Evolutionary conservation across 2,113 vertebrate species (phyloP).

Genomic region (Sturnus vulgaris): DNA sequence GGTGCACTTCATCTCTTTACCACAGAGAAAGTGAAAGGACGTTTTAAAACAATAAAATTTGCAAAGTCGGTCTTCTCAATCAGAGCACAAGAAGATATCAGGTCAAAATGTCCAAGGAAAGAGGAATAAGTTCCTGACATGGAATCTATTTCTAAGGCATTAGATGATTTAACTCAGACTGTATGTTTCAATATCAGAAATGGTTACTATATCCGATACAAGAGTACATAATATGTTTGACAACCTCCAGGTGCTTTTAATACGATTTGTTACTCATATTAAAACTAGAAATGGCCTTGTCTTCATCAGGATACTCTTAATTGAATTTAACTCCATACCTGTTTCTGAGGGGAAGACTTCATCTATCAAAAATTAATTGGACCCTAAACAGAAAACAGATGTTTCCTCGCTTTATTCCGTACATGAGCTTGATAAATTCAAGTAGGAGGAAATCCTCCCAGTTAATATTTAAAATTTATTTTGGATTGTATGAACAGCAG

Average conservation of each 20-base stretch:
- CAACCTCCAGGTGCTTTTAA: not conserved
- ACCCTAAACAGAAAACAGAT: not conserved
- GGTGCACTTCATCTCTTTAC: not conserved
- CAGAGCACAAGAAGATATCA: not conserved
- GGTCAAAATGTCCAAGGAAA: not conserved
- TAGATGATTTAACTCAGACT: not conserved
- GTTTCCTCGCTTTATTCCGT: not conserved
- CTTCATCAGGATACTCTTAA: not conserved
- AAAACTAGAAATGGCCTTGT: not conserved
- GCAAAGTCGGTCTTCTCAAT: not conserved
- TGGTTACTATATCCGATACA: not conserved
- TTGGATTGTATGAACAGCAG: not conserved
- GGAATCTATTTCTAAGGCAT: not conserved
- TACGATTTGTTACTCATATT: not conserved
- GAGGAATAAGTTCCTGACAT: not conserved
- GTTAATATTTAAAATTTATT: not conserved
- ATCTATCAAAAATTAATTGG: not conserved
- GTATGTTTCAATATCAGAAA: not conserved
- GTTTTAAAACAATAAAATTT: not conserved
- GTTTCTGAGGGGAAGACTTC: not conserved
- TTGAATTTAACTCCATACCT: not conserved
- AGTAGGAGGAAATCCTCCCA: not conserved
- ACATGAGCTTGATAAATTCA: not conserved
- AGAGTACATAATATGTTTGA: not conserved
- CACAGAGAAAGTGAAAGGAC: not conserved